Base-by-base conservation (phyloP, 1,140 invertebrate species). In the Sycobia sp. region DNA sequence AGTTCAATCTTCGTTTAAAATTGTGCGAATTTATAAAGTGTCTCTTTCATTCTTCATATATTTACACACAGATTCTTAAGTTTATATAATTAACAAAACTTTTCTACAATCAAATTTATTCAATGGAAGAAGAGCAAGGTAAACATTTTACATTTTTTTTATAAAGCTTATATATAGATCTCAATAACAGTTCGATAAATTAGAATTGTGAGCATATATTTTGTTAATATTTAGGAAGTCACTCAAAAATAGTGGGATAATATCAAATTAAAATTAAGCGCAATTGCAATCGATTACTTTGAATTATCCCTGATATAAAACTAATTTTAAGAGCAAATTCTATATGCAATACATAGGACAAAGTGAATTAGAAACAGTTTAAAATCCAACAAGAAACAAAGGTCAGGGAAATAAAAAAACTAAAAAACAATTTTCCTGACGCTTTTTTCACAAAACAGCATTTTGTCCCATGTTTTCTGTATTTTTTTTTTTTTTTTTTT, bases 271-370 rank as follows among this genome's bases (percentile, higher is more conserved):
- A n/a, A n/a, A n/a, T n/a, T n/a, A n/a, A n/a, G n/a, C n/a, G n/a
- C n/a, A n/a, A n/a, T n/a, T n/a, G n/a, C n/a, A n/a, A n/a, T n/a
- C n/a, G n/a, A 20, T 29, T 41, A n/a, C 55, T 23, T 9, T 1
- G 32, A 23, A 34, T 16, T 46, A 55, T 56, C 49, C 54, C 16
- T 49, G 34, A n/a, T 18, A 32, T 22, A 57, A 10, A 44, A 41
- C 14, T 56, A 44, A 50, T 34, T 62, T 54, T 59, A 53, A 54
- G 44, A 50, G n/a, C n/a, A n/a, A n/a, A n/a, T n/a, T n/a, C n/a
- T n/a, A n/a, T n/a, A n/a, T n/a, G n/a, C n/a, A n/a, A n/a, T n/a
- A n/a, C n/a, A n/a, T n/a, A n/a, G n/a, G n/a, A n/a, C n/a, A n/a
- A 32, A 50, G 16, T 11, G 25, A 57, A 57, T 39, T 18, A 20